Conservation (phyloP, 2,797 vertebrate species). For the Heterohyrax brucei region DNA sequence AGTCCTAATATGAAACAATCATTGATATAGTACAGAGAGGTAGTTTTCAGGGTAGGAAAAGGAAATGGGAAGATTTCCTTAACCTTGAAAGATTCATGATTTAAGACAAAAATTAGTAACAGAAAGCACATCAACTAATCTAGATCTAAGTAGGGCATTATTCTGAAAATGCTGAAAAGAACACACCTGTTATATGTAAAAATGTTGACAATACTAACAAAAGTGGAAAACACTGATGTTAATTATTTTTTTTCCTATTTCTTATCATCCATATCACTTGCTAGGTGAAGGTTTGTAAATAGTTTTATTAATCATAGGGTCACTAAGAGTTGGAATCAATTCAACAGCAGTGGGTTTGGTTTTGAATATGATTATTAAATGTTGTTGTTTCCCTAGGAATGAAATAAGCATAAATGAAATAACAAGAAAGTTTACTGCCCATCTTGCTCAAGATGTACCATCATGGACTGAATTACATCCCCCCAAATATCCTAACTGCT, state of each 20-base stretch:
- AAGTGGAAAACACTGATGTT: not conserved
- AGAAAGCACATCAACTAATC: conserved; percentile 27
- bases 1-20: not conserved
- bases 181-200: not conserved
- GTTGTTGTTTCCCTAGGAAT: not conserved
- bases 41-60: not conserved
- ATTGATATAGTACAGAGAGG: not conserved
- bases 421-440: not conserved
- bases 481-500: no score
- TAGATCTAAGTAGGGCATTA: not conserved
- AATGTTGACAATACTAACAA: not conserved
- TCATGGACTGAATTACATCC: no score
- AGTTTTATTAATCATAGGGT: not conserved
- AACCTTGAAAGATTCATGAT: not conserved
- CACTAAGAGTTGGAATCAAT: no score
- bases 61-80: not conserved
- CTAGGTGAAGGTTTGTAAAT: conserved; percentile 3
- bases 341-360: no score
- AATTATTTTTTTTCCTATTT: not conserved
- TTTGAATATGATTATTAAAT: not conserved
- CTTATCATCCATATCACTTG: not conserved
- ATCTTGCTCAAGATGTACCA: not conserved
- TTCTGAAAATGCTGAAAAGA: conserved; percentile 53
- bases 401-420: conserved; percentile 6
- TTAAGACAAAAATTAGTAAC: conserved; percentile 39